These are phyloP conservation scores for Chanos chanos DNA, from an alignment of 2,797 vertebrate genomes.

Conservation along the genomic window DNA sequence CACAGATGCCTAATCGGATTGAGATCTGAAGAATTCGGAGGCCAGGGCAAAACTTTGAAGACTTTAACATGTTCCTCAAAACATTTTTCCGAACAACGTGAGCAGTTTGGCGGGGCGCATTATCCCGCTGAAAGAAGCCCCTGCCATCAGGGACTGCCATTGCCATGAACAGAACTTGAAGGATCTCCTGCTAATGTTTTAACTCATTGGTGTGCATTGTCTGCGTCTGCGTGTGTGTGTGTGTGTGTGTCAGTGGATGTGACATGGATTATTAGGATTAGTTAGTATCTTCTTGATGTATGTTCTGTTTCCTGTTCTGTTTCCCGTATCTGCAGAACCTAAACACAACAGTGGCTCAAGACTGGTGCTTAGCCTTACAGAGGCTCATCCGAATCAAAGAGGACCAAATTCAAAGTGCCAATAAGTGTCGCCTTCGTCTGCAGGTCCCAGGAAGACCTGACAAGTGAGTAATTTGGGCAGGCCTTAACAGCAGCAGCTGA, in stretches of 20 bases:
- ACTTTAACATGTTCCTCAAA: too few relatives aligned
- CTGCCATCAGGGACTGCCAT: too few relatives aligned
- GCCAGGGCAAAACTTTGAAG: too few relatives aligned
- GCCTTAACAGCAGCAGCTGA: neutral
- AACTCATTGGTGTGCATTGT: neutral
- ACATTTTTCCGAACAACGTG: too few relatives aligned
- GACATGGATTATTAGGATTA: neutral
- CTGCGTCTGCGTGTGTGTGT: neutral
- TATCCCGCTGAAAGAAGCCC: too few relatives aligned
- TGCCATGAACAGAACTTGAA: too few relatives aligned
- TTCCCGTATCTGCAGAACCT: constrained; percentile 91
- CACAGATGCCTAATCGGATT: too few relatives aligned
- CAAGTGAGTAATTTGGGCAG: constrained; percentile 76
- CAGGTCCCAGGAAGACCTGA: constrained; percentile 90
- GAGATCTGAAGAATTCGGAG: too few relatives aligned
- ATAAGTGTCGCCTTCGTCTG: constrained; percentile 92
- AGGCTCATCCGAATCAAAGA: constrained; percentile 93
- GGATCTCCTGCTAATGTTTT: too few relatives aligned
- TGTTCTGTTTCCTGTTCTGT: too few relatives aligned
- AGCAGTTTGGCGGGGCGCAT: too few relatives aligned
- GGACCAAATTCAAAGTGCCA: constrained; percentile 92
- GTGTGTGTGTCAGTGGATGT: neutral
- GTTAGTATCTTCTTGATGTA: neutral
- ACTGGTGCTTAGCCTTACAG: constrained; percentile 95
- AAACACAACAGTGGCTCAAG: constrained; percentile 92